Evolutionary conservation across 2,797 vertebrate species (phyloP).

Genomic region (Poeciliopsis infans): DNA sequence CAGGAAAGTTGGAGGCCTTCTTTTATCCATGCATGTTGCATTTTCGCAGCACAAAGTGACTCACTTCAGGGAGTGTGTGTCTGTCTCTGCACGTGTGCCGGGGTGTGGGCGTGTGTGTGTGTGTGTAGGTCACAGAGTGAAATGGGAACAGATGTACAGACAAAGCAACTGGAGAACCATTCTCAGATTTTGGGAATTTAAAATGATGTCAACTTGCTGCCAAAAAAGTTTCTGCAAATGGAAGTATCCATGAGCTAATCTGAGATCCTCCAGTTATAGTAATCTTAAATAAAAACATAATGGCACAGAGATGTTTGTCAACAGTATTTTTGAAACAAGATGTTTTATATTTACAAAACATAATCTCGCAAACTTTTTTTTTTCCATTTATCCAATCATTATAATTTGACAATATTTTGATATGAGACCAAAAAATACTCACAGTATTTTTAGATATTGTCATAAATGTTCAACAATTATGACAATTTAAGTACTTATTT

Average conservation of each 20-base stretch:
- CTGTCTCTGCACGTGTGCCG: not conserved
- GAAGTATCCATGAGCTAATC: not conserved
- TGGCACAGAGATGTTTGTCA: not conserved
- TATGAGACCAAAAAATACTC: not conserved
- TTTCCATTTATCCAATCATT: not conserved
- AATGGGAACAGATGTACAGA: conserved; percentile 71
- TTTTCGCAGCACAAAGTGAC: not conserved
- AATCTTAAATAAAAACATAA: not conserved
- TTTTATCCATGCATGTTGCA: conserved; percentile 6
- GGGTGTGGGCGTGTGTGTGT: conserved; percentile 2
- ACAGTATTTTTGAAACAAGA: not conserved
- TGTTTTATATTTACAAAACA: not conserved
- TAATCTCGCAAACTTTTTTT: not conserved
- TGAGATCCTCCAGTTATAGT: not conserved
- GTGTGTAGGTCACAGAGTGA: conserved; percentile 49
- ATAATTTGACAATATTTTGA: not conserved
- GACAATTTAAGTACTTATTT: too few species aligned
- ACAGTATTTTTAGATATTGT: not conserved
- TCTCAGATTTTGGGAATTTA: conserved; percentile 75
- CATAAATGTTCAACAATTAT: not conserved
- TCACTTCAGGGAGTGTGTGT: conserved; percentile 7
- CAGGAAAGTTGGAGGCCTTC: conserved; percentile 33
- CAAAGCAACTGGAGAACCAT: conserved; percentile 58
- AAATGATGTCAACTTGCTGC: conserved; percentile 69
- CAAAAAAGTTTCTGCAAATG: conserved; percentile 7